phyloP scores from a whole-genome alignment of 2,888 invertebrate genomes.

The Dynastes maya region DNA sequence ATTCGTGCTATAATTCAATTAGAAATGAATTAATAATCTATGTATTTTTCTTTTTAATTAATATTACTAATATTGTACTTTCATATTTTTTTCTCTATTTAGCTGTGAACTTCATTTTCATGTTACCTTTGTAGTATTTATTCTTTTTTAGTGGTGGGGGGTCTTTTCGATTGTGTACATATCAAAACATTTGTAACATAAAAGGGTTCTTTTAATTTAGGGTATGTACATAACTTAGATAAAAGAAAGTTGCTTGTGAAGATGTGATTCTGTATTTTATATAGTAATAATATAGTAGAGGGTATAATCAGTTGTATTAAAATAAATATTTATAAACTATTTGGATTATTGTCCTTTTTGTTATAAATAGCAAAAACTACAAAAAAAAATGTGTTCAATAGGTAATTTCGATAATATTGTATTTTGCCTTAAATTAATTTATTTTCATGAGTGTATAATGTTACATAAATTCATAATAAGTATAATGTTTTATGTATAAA shows the following conservation, averaged over 20 bases:
- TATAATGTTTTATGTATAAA: background rate
- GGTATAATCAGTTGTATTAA: background rate
- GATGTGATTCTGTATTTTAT: conserved; percentile 18
- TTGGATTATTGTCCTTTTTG: background rate
- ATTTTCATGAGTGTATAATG: background rate
- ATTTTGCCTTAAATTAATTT: background rate
- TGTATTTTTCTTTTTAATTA: background rate
- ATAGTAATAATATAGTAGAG: background rate
- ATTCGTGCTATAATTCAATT: no score
- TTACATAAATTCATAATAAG: background rate
- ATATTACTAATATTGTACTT: background rate
- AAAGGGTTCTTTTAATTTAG: background rate
- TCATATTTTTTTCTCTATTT: background rate
- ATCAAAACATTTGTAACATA: conserved; percentile 3
- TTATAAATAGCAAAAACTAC: conserved; percentile 2
- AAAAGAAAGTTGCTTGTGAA: conserved; percentile 6
- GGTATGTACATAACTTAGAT: background rate
- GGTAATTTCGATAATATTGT: background rate
- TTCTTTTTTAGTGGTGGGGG: conserved; percentile 14
- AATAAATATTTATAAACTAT: background rate
- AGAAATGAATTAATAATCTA: background rate
- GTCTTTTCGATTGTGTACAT: conserved; percentile 11
- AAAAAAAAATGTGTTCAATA: conserved; percentile 23
- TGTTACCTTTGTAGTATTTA: conserved; percentile 39
- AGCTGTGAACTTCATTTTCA: conserved; percentile 4